Base-by-base conservation (phyloP, 1,140 invertebrate genomes). In the Camponotus vicinus region DNA sequence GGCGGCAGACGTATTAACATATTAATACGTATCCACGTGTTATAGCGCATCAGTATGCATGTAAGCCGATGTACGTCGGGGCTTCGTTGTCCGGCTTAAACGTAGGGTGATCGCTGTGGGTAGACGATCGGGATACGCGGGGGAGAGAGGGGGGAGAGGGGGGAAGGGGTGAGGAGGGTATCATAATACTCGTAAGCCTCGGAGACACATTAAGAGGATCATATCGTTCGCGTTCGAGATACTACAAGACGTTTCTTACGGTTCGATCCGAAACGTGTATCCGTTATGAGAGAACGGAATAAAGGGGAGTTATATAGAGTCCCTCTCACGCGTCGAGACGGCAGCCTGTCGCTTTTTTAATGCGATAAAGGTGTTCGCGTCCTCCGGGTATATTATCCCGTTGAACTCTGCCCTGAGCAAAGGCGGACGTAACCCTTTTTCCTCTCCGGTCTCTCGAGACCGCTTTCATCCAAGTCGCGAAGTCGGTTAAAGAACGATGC, bases 161-260 rank as follows among this genome's bases (percentile, higher is more conserved):
- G 55, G 34, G 15, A 8, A 21, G 49, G n/a, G 42, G 64, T 45
- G 59, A 27, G 63, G 85, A 52, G 86, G 32, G 73, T 94, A 95
- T 94, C 94, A 93, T 94, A 94, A 95, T 95, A 93, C 94, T 92
- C 86, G 91, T 91, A 92, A 93, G 86, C 89, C 89, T 71, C 88
- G 89, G 90, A 52, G 92, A 92, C 89, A 89, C 78, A 92, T 94
- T 94, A 95, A 94, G 93, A 92, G 93, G 93, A 94, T 94, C 94
- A 93, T 94, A 94, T 94, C 93, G 91, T 93, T 94, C 80, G 45
- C 88, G 80, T 92, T 86, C 89, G 88, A 92, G 90, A 90, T 88
- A 86, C 91, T 52, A 76, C 89, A 92, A 91, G 91, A 87, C 82
- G 85, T 91, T 92, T 77, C 49, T 52, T 52, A 52, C 86, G 57